phyloP scores from a whole-genome alignment of 2,113 vertebrate genomes.

The Psilopsiagon aurifrons region DNA sequence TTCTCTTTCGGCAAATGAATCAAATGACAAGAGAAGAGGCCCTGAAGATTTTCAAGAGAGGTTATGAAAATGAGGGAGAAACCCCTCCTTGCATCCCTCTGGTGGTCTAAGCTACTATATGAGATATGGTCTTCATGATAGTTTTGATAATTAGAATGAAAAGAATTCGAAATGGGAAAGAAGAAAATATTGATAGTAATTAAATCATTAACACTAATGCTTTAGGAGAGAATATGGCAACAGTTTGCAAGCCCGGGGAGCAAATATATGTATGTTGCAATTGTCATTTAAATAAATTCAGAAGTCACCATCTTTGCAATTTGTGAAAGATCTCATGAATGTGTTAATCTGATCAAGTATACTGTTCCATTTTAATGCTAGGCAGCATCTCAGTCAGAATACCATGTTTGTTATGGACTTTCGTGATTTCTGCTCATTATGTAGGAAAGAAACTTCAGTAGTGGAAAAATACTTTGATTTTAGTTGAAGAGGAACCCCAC shows the following conservation, averaged over 20 bases:
- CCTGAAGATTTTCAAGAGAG: background rate
- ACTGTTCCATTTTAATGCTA: constrained; percentile 22
- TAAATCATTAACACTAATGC: background rate
- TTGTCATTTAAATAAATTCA: background rate
- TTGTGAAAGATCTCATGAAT: background rate
- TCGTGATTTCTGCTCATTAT: background rate
- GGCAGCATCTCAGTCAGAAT: background rate
- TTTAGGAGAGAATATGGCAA: background rate
- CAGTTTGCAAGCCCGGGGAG: background rate
- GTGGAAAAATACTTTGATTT: constrained; percentile 22
- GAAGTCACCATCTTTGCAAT: background rate
- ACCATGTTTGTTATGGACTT: background rate
- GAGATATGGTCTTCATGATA: background rate
- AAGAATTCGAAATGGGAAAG: background rate
- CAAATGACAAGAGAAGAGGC: background rate
- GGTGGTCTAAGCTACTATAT: background rate
- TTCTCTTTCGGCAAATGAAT: background rate
- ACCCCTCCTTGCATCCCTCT: background rate
- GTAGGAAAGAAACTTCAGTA: background rate
- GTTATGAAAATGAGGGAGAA: background rate
- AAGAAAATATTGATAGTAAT: background rate
- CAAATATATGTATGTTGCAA: background rate
- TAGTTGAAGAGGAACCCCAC: constrained; percentile 19
- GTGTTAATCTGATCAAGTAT: background rate
- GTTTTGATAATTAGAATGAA: background rate